Conservation (phyloP, 2,888 invertebrate genomes). For the Tenthredo mesomela region DNA sequence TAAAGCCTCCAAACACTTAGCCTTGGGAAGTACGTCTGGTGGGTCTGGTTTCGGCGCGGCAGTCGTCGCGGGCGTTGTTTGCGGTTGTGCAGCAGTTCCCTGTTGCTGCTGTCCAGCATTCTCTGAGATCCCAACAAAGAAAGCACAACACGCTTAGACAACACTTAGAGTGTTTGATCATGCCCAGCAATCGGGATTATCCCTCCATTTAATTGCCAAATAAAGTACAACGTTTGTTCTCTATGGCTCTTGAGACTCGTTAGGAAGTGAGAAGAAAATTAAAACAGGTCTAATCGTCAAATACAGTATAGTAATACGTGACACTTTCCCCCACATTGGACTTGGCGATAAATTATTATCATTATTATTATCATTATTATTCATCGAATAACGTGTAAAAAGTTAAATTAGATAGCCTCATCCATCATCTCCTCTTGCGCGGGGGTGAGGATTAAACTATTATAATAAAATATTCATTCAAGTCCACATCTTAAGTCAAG, state of each 20-base stretch:
- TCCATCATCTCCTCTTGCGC: constrained; percentile 17
- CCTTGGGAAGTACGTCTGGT: constrained; percentile 97
- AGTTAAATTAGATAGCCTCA: not conserved
- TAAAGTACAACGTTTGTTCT: constrained; percentile 51
- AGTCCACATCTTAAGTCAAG: too few species aligned
- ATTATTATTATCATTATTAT: too few species aligned
- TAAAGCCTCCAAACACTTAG: constrained; percentile 99
- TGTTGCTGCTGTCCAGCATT: constrained; percentile 78
- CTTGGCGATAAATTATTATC: not conserved
- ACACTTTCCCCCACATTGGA: not conserved
- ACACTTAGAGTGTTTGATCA: constrained; percentile 79
- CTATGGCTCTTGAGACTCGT: constrained; percentile 18
- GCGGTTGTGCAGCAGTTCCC: constrained; percentile 78
- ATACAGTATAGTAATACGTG: constrained; percentile 34
- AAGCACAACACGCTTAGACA: constrained; percentile 78
- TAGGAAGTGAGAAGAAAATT: constrained; percentile 8
- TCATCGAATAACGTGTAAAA: too few species aligned
- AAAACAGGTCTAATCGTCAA: constrained; percentile 35
- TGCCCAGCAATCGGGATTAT: constrained; percentile 72
- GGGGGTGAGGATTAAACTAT: constrained; percentile 28
- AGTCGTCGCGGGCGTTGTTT: constrained; percentile 85
- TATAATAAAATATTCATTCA: not conserved
- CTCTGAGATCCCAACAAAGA: constrained; percentile 79
- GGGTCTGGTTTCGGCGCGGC: constrained; percentile 87
- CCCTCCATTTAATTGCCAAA: constrained; percentile 67